phyloP scores from a whole-genome alignment of 2,888 invertebrate species.

The Myathropa florea region DNA sequence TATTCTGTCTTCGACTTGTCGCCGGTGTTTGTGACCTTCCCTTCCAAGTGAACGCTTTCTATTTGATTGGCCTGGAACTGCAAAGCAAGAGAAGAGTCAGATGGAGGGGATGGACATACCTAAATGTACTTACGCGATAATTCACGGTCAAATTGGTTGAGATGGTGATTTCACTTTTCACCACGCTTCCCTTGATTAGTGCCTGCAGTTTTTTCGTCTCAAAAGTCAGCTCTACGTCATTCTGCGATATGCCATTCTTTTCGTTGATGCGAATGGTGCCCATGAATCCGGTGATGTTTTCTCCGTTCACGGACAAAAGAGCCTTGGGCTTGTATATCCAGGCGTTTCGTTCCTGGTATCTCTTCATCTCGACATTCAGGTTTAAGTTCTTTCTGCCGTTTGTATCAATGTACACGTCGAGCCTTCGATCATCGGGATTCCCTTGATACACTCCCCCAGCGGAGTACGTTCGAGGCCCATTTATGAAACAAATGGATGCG shows the following conservation, averaged over 20 bases:
- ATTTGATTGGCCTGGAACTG: conserved; percentile 79
- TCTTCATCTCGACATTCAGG: conserved; percentile 77
- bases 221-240: conserved; percentile 88
- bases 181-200: conserved; percentile 87
- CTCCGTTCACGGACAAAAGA: conserved; percentile 87
- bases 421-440: conserved; percentile 85
- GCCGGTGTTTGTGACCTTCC: conserved; percentile 81
- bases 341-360: conserved; percentile 82
- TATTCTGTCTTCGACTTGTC: conserved; percentile 78
- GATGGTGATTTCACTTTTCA: conserved; percentile 79
- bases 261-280: conserved; percentile 84
- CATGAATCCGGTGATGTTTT: conserved; percentile 85
- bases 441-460: conserved; percentile 88
- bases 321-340: conserved; percentile 87
- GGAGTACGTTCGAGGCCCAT: conserved; percentile 82
- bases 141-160: conserved; percentile 79
- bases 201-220: conserved; percentile 89
- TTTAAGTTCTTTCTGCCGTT: conserved; percentile 82
- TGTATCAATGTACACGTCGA: conserved; percentile 87
- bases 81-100: conserved; percentile 71
- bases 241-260: conserved; percentile 88
- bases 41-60: conserved; percentile 81
- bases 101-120: background rate
- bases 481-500: conserved; percentile 85
- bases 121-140: conserved; percentile 83